Conservation (phyloP, 2,888 invertebrate species). For the Metallyticus violacea region DNA sequence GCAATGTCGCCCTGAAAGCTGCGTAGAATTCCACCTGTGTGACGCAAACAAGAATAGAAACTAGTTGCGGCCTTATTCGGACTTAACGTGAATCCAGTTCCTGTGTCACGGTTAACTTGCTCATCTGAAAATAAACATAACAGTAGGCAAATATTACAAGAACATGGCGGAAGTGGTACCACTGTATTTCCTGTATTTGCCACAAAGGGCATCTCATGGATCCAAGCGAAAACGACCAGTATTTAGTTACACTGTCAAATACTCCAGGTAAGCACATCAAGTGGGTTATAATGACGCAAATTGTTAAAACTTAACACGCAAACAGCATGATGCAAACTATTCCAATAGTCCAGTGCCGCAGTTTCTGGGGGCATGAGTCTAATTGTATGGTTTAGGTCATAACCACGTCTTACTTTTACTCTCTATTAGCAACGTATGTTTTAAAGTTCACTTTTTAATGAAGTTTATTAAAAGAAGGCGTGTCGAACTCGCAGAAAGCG, state of each 20-base stretch:
- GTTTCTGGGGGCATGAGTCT: too few species aligned
- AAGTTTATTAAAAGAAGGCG: too few species aligned
- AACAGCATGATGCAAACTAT: too few species aligned
- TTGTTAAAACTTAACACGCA: too few species aligned
- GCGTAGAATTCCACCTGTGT: background rate
- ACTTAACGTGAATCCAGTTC: background rate
- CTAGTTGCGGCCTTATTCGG: background rate
- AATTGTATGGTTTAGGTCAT: too few species aligned
- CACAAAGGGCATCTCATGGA: background rate
- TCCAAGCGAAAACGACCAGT: background rate
- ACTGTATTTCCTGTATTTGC: background rate
- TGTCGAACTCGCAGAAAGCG: too few species aligned
- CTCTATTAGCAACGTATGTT: too few species aligned
- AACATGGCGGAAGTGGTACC: background rate
- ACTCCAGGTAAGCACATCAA: slow-evolving; percentile 4
- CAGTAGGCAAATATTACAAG: background rate
- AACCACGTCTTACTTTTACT: too few species aligned
- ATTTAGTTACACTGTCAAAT: background rate
- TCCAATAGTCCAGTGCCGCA: too few species aligned
- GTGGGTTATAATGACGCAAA: too few species aligned
- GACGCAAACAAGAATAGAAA: background rate
- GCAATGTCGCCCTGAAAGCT: background rate
- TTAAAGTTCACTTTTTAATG: too few species aligned
- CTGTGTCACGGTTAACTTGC: background rate
- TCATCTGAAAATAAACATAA: background rate